phyloP scores from a whole-genome alignment of 2,888 invertebrate species.

The Trachelus stipa region DNA sequence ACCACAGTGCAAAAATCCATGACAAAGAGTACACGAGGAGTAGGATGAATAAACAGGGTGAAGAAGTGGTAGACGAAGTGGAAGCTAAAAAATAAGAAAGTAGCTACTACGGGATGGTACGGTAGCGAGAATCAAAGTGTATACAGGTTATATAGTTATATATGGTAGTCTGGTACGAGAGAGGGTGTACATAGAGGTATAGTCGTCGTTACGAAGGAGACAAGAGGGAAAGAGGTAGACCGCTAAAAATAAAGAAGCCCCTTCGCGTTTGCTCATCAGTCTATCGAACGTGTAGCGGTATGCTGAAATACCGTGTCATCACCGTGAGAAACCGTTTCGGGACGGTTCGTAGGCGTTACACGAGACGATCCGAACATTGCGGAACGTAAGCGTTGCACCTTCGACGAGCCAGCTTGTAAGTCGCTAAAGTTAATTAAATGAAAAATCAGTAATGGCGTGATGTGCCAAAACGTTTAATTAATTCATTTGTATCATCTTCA shows the following conservation, averaged over 20 bases:
- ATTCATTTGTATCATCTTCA: not conserved
- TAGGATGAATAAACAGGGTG: not conserved
- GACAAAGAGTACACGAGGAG: not conserved
- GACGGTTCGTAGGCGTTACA: not conserved
- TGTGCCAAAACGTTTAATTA: not conserved
- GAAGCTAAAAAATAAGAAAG: not conserved
- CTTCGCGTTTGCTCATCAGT: constrained; percentile 27
- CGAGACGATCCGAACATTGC: not conserved
- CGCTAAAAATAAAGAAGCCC: constrained; percentile 20
- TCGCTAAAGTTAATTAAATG: not conserved
- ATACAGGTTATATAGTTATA: not conserved
- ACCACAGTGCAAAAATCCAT: not conserved
- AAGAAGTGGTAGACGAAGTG: not conserved
- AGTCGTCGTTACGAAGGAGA: not conserved
- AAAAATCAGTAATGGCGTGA: not conserved
- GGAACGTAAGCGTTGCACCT: not conserved
- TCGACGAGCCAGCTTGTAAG: not conserved
- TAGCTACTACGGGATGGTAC: not conserved
- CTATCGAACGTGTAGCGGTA: constrained; percentile 3
- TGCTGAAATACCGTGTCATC: constrained; percentile 1
- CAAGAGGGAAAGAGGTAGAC: constrained; percentile 1
- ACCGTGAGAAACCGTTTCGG: constrained; percentile 8
- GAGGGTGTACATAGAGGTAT: not conserved
- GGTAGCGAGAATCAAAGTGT: not conserved
- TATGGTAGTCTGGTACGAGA: not conserved